phyloP scores from a whole-genome alignment of 1,140 invertebrate genomes.

The Vollenhovia emeryi region DNA sequence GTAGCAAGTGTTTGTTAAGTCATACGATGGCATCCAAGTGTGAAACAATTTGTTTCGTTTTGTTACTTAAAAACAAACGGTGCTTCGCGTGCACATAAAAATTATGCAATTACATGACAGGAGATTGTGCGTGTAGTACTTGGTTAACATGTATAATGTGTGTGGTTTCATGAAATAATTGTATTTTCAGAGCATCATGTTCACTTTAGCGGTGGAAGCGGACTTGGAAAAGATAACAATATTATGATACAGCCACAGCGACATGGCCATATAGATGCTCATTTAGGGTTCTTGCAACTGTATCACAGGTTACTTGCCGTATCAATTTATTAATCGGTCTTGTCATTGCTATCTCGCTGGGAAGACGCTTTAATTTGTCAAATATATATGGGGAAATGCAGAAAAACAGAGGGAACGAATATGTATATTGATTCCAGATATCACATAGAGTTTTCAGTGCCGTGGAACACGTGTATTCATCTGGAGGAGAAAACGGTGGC shows the following conservation, averaged over 20 bases:
- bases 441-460: conserved; percentile 77
- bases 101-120: not conserved
- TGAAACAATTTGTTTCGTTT: too few relatives aligned
- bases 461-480: conserved; percentile 78
- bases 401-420: not conserved
- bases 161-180: not conserved
- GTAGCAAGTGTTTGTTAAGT: not conserved
- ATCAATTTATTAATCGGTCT: not conserved
- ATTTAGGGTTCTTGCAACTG: conserved; percentile 79
- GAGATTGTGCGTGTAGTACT: not conserved
- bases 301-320: conserved; percentile 73
- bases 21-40: too few relatives aligned
- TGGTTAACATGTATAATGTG: not conserved
- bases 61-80: not conserved
- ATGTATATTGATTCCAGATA: conserved; percentile 69
- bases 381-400: not conserved
- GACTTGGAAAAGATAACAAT: conserved; percentile 78
- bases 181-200: conserved; percentile 78
- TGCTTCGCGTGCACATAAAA: not conserved
- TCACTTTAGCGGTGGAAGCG: conserved; percentile 79
- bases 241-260: conserved; percentile 80
- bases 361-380: too few relatives aligned
- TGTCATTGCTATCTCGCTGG: too few relatives aligned
- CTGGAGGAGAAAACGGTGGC: conserved; percentile 51
- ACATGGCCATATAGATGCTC: conserved; percentile 78